Conservation (phyloP, 2,113 vertebrate species). For the Onychorhynchus coronatus region DNA sequence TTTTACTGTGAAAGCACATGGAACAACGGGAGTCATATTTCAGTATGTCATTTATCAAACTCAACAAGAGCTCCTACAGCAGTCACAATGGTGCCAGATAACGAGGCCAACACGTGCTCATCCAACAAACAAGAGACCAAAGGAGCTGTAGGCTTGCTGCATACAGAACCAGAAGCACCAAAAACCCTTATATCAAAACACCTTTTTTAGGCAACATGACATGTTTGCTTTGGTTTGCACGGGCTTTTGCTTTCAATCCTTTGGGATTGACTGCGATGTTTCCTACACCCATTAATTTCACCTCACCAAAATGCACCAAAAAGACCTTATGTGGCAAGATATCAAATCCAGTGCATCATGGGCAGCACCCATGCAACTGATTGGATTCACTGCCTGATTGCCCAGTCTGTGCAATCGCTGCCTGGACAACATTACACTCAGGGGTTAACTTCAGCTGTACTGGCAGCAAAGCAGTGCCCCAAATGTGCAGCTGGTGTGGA, state of each 20-base stretch:
- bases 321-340: not conserved
- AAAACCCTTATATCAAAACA: not conserved
- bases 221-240: not conserved
- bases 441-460: not conserved
- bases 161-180: not conserved
- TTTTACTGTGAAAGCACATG: not conserved
- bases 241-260: not conserved
- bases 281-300: not conserved
- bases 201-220: not conserved
- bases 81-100: not conserved
- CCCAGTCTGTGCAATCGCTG: not conserved
- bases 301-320: rapidly evolving
- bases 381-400: not conserved
- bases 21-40: not conserved
- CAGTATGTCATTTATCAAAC: not conserved
- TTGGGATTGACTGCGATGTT: not conserved
- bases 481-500: not conserved
- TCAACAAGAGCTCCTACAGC: not conserved
- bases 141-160: not conserved
- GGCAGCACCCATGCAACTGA: not conserved
- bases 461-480: not conserved
- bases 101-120: rapidly evolving
- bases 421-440: not conserved
- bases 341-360: not conserved
- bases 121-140: not conserved